phyloP scores from a whole-genome alignment of 1,140 invertebrate genomes.

The Leptinotarsa texana region DNA sequence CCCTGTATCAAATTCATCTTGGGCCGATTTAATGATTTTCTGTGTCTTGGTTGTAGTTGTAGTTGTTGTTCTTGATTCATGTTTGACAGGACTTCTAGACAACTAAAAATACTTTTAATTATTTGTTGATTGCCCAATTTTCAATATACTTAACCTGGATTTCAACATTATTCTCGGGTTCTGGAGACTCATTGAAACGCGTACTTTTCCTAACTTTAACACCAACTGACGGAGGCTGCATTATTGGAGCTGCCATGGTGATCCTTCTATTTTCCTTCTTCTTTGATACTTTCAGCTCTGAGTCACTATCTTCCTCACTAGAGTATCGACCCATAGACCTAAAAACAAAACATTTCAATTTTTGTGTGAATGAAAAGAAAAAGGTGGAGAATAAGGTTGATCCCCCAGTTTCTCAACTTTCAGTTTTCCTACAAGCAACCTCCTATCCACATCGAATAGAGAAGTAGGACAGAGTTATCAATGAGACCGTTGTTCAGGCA shows the following conservation, averaged over 20 bases:
- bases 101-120: neutral
- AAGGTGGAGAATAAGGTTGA: no score
- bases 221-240: conserved; percentile 54
- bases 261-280: conserved; percentile 58
- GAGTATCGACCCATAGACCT: conserved; percentile 62
- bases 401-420: no score
- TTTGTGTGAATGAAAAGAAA: no score
- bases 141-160: neutral
- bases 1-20: conserved; percentile 58
- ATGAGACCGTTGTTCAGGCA: no score
- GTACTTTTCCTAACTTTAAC: conserved; percentile 25
- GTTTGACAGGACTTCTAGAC: conserved; percentile 32
- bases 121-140: neutral
- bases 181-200: conserved; percentile 27
- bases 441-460: no score
- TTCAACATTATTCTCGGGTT: conserved; percentile 24
- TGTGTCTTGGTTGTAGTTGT: conserved; percentile 49
- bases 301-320: conserved; percentile 62
- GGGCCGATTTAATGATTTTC: conserved; percentile 54
- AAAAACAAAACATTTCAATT: conserved; percentile 32
- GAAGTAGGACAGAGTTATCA: no score
- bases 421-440: no score
- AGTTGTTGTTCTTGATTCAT: conserved; percentile 24
- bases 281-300: conserved; percentile 46
- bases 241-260: conserved; percentile 56